phyloP scores from a whole-genome alignment of 2,888 invertebrate genomes.

The Agriopis marginaria region DNA sequence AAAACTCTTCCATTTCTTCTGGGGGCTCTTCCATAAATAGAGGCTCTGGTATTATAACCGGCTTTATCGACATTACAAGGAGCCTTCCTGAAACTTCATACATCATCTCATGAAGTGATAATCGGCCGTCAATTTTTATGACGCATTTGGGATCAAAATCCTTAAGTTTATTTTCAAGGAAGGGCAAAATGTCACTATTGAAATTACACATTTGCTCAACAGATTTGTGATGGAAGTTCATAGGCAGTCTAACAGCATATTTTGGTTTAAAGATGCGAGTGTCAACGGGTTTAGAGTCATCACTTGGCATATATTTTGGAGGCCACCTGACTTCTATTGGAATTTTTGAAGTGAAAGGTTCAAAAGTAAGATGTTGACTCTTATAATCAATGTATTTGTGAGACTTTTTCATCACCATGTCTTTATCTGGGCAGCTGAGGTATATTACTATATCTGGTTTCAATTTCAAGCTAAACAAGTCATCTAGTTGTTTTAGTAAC shows the following conservation, averaged over 20 bases:
- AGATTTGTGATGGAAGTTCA: slow-evolving; percentile 75
- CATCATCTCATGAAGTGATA: slow-evolving; percentile 78
- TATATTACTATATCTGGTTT: slow-evolving; percentile 85
- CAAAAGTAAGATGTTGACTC: slow-evolving; percentile 49
- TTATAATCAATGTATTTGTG: slow-evolving; percentile 69
- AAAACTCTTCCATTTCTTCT: slow-evolving; percentile 76
- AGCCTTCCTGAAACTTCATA: slow-evolving; percentile 77
- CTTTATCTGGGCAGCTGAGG: slow-evolving; percentile 82
- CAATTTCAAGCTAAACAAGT: slow-evolving; percentile 65
- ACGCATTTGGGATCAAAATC: slow-evolving; percentile 83
- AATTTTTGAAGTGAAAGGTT: slow-evolving; percentile 55
- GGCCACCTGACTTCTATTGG: slow-evolving; percentile 68
- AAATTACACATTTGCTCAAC: slow-evolving; percentile 82
- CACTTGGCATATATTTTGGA: slow-evolving; percentile 61
- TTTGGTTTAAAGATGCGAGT: slow-evolving; percentile 65
- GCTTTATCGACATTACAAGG: slow-evolving; percentile 59
- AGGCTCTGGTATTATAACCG: slow-evolving; percentile 74
- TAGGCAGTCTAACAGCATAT: slow-evolving; percentile 79
- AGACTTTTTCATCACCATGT: slow-evolving; percentile 75
- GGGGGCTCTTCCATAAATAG: slow-evolving; percentile 68
- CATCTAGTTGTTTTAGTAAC: slow-evolving; percentile 64
- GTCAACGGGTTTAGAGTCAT: slow-evolving; percentile 59
- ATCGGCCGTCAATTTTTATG: slow-evolving; percentile 87
- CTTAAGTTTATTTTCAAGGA: slow-evolving; percentile 81
- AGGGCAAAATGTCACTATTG: slow-evolving; percentile 70